Conservation (phyloP, 1,140 invertebrate species). For the Drosophila bocqueti region DNA sequence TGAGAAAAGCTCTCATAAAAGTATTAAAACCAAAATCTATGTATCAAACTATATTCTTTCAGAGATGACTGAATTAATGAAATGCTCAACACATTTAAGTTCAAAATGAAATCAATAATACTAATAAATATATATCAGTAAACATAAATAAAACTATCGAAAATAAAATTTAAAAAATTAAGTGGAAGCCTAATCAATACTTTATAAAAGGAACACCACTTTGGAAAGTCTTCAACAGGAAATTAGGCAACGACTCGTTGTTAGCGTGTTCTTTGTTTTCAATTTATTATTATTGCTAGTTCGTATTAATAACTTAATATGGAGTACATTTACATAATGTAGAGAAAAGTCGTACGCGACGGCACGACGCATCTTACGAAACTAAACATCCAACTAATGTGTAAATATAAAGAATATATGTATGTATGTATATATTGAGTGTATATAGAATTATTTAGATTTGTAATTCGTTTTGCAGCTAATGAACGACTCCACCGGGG, state of each 20-base stretch:
- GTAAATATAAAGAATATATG: conserved; percentile 71
- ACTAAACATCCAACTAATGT: conserved; percentile 80
- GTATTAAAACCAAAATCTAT: no score
- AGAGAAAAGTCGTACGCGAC: conserved; percentile 51
- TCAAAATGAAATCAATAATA: no score
- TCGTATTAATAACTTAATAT: conserved; percentile 81
- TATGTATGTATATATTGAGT: conserved; percentile 65
- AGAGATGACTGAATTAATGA: no score
- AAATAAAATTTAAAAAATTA: no score
- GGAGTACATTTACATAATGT: conserved; percentile 75
- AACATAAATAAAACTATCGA: no score
- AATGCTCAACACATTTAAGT: no score
- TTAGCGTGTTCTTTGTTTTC: conserved; percentile 45
- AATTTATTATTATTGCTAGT: conserved; percentile 70
- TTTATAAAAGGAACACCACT: no score
- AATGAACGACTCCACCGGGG: conserved; percentile 36
- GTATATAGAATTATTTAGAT: conserved; percentile 76
- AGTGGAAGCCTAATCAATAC: background rate
- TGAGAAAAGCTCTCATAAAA: no score
- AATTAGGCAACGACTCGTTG: background rate
- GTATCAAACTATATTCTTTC: no score
- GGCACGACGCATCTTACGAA: conserved; percentile 56
- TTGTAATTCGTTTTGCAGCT: conserved; percentile 64
- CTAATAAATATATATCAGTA: no score
- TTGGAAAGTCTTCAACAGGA: background rate